These are phyloP conservation scores for Lota lota DNA, from an alignment of 2,113 vertebrate genomes.

Conservation along the genomic window DNA sequence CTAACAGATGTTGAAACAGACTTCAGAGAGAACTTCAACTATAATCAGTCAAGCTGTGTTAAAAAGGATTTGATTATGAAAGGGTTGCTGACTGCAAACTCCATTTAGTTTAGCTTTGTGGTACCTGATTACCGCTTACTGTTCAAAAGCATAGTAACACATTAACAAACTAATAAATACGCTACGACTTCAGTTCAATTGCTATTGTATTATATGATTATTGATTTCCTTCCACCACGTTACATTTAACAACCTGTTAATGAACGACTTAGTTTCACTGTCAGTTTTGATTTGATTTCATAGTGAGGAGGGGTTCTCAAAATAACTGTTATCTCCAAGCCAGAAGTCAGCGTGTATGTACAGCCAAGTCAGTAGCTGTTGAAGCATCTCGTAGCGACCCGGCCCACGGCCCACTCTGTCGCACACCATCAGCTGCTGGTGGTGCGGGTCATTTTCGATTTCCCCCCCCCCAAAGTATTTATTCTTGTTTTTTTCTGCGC, in stretches of 20 bases:
- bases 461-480: not conserved
- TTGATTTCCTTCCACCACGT: too few species aligned
- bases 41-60: slow-evolving; percentile 42
- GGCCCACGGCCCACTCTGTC: slow-evolving; percentile 6
- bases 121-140: too few species aligned
- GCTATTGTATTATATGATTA: too few species aligned
- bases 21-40: slow-evolving; percentile 30
- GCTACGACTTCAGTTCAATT: too few species aligned
- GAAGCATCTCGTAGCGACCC: slow-evolving; percentile 2
- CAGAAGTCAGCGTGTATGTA: slow-evolving; percentile 1
- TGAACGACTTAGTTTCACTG: too few species aligned
- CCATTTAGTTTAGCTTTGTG: too few species aligned
- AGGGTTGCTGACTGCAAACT: slow-evolving; percentile 46
- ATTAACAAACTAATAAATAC: too few species aligned
- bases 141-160: too few species aligned
- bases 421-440: slow-evolving; percentile 25
- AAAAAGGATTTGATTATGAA: slow-evolving; percentile 59
- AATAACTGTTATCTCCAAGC: too few species aligned
- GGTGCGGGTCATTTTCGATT: slow-evolving; percentile 28
- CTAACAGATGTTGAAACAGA: slow-evolving; percentile 56
- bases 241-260: too few species aligned
- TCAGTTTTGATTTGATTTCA: too few species aligned
- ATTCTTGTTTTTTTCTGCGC: not conserved
- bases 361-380: not conserved
- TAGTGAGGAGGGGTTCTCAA: too few species aligned